Conservation (phyloP, 2,113 vertebrate genomes). For the Sapayoa aenigma region DNA sequence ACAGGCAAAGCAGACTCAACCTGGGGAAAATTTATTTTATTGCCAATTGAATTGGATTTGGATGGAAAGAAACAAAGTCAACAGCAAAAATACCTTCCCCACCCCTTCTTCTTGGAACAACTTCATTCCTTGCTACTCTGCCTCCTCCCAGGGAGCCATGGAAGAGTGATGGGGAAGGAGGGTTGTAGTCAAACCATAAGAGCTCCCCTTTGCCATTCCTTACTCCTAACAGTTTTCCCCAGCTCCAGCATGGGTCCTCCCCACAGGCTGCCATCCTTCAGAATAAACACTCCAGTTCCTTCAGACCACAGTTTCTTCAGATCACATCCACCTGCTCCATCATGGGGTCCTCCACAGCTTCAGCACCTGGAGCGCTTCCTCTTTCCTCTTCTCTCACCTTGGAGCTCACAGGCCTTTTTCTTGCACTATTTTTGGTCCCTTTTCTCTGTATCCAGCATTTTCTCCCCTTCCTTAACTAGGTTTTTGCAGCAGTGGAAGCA, state of each 20-base stretch:
- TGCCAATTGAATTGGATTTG: neutral
- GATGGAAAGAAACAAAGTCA: neutral
- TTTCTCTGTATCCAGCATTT: neutral
- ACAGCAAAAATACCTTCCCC: neutral
- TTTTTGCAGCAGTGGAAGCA: neutral
- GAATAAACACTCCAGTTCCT: neutral
- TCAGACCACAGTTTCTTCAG: neutral
- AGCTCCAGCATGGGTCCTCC: rapidly evolving
- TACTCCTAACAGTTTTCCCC: neutral
- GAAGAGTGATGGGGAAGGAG: rapidly evolving
- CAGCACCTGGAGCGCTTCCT: neutral
- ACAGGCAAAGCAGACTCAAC: neutral
- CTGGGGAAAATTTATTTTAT: neutral
- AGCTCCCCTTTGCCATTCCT: rapidly evolving
- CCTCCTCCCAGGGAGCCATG: neutral
- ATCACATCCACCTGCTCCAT: neutral
- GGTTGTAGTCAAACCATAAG: rapidly evolving
- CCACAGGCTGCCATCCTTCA: neutral
- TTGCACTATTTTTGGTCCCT: neutral
- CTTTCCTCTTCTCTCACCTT: neutral
- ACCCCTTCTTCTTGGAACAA: neutral
- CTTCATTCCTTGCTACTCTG: neutral
- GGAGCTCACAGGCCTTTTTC: neutral
- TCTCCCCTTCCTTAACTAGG: neutral
- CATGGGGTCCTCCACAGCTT: rapidly evolving